These are phyloP conservation scores for Ariopsis seemanni DNA, from an alignment of 2,113 vertebrate species.

Conservation along the genomic window DNA sequence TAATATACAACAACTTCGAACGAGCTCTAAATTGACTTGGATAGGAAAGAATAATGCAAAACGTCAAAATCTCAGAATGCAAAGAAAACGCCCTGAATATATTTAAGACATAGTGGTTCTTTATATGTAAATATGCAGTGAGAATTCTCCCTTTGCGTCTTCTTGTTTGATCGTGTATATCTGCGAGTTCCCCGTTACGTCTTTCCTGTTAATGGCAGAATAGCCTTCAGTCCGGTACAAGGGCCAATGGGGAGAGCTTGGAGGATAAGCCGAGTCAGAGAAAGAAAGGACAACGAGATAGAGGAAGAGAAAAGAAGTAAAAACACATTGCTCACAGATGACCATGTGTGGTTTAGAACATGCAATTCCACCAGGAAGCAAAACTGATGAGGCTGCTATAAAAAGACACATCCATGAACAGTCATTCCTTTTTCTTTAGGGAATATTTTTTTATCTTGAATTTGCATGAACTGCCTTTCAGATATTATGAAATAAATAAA, in stretches of 20 bases:
- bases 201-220: conserved; percentile 11
- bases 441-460: neutral
- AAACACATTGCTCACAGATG: conserved; percentile 1
- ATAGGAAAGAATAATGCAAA: neutral
- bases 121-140: neutral
- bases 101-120: neutral
- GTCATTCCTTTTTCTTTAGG: conserved; percentile 4
- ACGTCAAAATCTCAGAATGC: conserved; percentile 10
- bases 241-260: neutral
- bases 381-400: neutral
- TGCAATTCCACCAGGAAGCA: neutral
- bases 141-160: neutral
- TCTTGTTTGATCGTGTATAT: conserved; percentile 39
- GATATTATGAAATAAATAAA: neutral
- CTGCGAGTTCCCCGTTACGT: conserved; percentile 30
- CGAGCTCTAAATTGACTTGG: neutral
- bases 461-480: neutral
- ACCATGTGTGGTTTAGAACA: neutral
- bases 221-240: conserved; percentile 23
- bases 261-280: neutral
- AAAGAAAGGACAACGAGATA: neutral
- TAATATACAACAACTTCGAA: neutral
- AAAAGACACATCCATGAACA: neutral
- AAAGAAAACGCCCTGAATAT: neutral
- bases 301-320: neutral